Evolutionary conservation across 1,140 invertebrate genomes (phyloP).

Genomic region (Eulimnadia texana): DNA sequence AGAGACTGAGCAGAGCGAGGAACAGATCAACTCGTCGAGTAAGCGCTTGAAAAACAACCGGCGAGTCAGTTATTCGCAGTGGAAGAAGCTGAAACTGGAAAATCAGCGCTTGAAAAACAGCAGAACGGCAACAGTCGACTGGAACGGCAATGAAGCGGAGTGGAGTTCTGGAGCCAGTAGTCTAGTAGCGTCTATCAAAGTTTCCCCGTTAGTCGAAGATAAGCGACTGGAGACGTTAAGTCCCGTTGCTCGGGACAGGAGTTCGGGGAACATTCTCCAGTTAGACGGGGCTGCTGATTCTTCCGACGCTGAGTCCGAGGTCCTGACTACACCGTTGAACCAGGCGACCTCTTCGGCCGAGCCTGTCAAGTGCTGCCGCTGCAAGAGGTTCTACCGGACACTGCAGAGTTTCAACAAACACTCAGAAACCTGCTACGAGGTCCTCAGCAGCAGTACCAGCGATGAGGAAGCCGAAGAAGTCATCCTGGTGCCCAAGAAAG

Average conservation of each 20-base stretch:
- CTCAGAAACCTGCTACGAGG: constrained; percentile 47
- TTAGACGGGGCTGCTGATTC: constrained; percentile 46
- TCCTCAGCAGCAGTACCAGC: constrained; percentile 31
- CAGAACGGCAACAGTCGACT: constrained; percentile 2
- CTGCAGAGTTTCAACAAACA: constrained; percentile 72
- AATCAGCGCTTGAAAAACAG: neutral
- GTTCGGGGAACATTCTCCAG: constrained; percentile 33
- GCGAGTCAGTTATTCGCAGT: constrained; percentile 5
- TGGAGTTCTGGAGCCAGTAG: neutral
- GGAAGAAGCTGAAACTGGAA: constrained; percentile 4
- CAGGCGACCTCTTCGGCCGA: constrained; percentile 32
- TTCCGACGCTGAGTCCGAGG: constrained; percentile 16
- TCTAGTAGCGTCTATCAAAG: constrained; percentile 7
- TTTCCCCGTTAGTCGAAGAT: neutral
- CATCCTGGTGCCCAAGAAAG: neutral
- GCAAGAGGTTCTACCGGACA: constrained; percentile 76
- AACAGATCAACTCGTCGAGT: neutral
- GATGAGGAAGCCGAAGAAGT: constrained; percentile 24
- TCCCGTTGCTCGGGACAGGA: constrained; percentile 21
- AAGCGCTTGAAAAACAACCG: neutral
- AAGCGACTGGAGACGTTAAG: constrained; percentile 29
- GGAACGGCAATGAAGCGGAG: constrained; percentile 9
- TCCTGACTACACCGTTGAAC: neutral
- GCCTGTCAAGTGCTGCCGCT: constrained; percentile 71
- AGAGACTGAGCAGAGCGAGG: neutral